Evolutionary conservation across 2,113 vertebrate genomes (phyloP).

Genomic region (Chloropsis hardwickii): DNA sequence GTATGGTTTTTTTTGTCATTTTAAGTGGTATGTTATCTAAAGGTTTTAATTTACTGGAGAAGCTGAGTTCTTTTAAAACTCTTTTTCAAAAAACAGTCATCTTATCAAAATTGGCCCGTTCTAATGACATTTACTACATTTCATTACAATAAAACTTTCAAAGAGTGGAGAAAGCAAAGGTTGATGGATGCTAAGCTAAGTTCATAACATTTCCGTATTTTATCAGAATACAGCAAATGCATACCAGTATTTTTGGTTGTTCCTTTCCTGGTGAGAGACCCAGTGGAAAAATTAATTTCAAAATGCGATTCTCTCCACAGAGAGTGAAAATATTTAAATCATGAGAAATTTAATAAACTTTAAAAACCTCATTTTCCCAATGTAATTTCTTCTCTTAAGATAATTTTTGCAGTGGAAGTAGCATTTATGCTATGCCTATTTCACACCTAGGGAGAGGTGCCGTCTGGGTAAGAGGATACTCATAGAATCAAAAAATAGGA

Average conservation of each 20-base stretch:
- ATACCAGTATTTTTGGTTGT: slow-evolving; percentile 2
- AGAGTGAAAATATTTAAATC: not conserved
- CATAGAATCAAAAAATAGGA: not conserved
- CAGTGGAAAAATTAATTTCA: slow-evolving; percentile 17
- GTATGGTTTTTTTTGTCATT: slow-evolving; percentile 22
- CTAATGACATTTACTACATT: slow-evolving; percentile 53
- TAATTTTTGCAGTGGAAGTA: not conserved
- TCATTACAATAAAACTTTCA: slow-evolving; percentile 58
- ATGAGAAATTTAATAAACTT: not conserved
- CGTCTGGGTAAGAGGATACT: not conserved
- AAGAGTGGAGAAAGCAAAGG: slow-evolving; percentile 17
- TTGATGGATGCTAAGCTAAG: slow-evolving; percentile 57
- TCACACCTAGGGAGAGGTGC: not conserved
- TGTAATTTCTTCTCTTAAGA: not conserved
- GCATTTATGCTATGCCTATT: not conserved
- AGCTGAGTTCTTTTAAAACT: not conserved
- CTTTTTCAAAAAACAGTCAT: slow-evolving; percentile 30
- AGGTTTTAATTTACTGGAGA: slow-evolving; percentile 21
- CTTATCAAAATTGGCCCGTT: slow-evolving; percentile 53
- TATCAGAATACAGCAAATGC: slow-evolving; percentile 39
- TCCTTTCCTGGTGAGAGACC: not conserved
- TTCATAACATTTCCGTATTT: slow-evolving; percentile 29
- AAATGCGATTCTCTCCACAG: not conserved
- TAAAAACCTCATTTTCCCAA: not conserved
- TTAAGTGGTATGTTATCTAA: slow-evolving; percentile 26